Percentiles rank a stretch among this genome's conserved stretches.
Conservation (phyloP, 53 echinoderm and acorn worm genomes). For the Patiria pectinifera region DNA sequence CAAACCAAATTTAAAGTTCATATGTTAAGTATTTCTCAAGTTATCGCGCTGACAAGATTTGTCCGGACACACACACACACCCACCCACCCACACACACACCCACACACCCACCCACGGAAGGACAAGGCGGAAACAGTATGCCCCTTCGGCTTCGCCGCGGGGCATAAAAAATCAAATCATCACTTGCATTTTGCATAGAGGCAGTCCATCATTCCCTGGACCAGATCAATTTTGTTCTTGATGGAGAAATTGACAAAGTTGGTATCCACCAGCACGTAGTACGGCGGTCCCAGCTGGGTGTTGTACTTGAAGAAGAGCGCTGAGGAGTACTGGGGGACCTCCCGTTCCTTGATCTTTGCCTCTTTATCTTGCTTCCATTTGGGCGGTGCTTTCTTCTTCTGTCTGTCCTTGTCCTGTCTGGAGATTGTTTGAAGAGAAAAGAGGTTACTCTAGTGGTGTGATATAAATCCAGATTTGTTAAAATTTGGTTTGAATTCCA, state of each 20-base stretch:
- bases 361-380: constrained; percentile 84
- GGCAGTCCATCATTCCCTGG: constrained; percentile 97
- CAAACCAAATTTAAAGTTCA: too few species aligned
- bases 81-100: too few species aligned
- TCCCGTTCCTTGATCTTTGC: constrained; percentile 71
- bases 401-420: constrained; percentile 85
- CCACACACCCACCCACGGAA: too few species aligned
- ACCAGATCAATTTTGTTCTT: constrained; percentile 94
- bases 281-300: constrained; percentile 98
- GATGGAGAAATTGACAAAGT: constrained; percentile 97
- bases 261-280: constrained; percentile 94
- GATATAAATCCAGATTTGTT: too few species aligned
- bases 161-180: not conserved
- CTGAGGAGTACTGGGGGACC: constrained; percentile 97
- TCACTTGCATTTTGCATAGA: constrained; percentile 95
- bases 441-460: not conserved
- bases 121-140: too few species aligned
- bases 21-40: too few species aligned
- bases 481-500: too few species aligned
- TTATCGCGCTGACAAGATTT: too few species aligned
- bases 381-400: constrained; percentile 75
- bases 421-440: not conserved
- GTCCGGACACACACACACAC: too few species aligned
- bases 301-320: constrained; percentile 98
- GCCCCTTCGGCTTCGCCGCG: too few species aligned